These are phyloP conservation scores for Nerophis ophidion DNA, from an alignment of 2,113 vertebrate species.

Conservation along the genomic window DNA sequence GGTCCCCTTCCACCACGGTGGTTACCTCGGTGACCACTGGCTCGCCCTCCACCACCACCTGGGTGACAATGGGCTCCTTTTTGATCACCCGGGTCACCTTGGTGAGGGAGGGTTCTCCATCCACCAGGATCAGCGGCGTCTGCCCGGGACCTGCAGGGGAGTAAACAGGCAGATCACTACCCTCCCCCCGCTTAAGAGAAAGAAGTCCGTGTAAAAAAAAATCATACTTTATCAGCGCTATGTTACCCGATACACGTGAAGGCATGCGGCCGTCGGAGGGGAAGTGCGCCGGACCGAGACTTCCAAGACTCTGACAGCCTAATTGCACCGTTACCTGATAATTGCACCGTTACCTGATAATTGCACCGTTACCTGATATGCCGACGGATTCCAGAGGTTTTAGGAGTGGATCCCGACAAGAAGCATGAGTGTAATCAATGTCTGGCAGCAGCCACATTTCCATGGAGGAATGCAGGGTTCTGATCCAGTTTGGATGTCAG, in stretches of 20 bases:
- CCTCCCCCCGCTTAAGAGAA: not conserved
- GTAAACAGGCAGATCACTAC: not conserved
- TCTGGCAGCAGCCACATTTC: slow-evolving; percentile 17
- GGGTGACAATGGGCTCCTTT: slow-evolving; percentile 4
- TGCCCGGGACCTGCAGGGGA: slow-evolving; percentile 40
- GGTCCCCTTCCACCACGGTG: slow-evolving; percentile 18
- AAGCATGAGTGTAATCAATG: slow-evolving; percentile 9
- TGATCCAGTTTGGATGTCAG: not conserved
- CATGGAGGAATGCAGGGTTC: not conserved
- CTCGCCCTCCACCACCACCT: slow-evolving; percentile 26
- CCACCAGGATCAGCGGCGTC: slow-evolving; percentile 62
- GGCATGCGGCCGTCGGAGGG: slow-evolving; percentile 15
- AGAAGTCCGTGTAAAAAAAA: not conserved
- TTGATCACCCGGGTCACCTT: slow-evolving; percentile 28
- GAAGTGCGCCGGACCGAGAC: slow-evolving; percentile 7
- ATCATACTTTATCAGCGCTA: not conserved
- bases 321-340: slow-evolving; percentile 34
- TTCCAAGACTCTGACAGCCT: slow-evolving; percentile 29
- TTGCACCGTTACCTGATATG: slow-evolving; percentile 28
- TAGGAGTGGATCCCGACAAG: slow-evolving; percentile 5
- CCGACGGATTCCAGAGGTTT: slow-evolving; percentile 4
- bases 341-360: slow-evolving; percentile 42
- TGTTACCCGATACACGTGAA: slow-evolving; percentile 34
- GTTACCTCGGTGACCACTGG: slow-evolving; percentile 22
- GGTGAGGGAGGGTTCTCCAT: slow-evolving; percentile 21